Conservation (phyloP, 2,888 invertebrate genomes). For the Drosophila niveifrons region DNA sequence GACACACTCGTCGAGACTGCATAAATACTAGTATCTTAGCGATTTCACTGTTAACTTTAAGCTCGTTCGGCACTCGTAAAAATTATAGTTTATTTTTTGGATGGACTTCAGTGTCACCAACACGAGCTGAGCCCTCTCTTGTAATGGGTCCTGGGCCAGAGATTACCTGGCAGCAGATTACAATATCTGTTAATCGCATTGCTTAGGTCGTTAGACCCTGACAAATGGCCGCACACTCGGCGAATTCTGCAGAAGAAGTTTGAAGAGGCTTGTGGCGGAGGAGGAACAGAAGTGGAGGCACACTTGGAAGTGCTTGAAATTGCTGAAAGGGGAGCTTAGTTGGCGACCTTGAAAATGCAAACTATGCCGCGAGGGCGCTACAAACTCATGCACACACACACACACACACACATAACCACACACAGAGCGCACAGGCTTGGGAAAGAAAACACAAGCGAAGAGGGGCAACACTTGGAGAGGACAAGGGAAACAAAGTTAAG, state of each 20-base stretch:
- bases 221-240: constrained; percentile 62
- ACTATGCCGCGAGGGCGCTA: constrained; percentile 79
- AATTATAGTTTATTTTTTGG: constrained; percentile 66
- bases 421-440: constrained; percentile 23
- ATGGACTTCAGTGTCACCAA: constrained; percentile 48
- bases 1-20: constrained; percentile 23
- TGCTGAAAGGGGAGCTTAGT: constrained; percentile 16
- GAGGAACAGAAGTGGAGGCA: constrained; percentile 2
- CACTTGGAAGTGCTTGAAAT: constrained; percentile 10
- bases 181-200: constrained; percentile 46
- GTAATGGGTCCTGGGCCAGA: constrained; percentile 57
- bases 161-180: constrained; percentile 79
- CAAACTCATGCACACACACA: constrained; percentile 41
- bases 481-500: constrained; percentile 21
- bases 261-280: neutral
- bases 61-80: constrained; percentile 67
- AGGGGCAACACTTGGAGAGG: neutral
- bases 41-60: constrained; percentile 47
- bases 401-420: constrained; percentile 4
- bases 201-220: constrained; percentile 64
- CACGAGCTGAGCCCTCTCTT: constrained; percentile 41
- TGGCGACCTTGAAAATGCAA: constrained; percentile 78
- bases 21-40: constrained; percentile 47
- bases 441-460: constrained; percentile 31
- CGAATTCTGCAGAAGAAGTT: constrained; percentile 64